Percentiles rank a stretch among this genome's conserved stretches.
These are phyloP conservation scores for Forbesichthys agassizii DNA, from an alignment of 2,113 vertebrate species.

Conservation along the genomic window DNA sequence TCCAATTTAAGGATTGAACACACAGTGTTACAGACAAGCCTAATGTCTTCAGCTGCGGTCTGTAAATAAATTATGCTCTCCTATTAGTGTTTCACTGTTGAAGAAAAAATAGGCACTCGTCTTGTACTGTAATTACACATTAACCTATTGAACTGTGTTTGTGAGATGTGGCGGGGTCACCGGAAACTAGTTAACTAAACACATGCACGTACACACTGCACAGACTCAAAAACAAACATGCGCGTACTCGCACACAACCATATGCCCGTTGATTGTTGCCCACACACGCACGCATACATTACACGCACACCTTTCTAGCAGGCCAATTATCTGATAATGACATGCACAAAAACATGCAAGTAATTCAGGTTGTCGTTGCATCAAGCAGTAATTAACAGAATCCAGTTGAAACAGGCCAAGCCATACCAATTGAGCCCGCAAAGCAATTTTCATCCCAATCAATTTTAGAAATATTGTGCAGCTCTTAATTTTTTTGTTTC, in stretches of 20 bases:
- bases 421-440: constrained; percentile 62
- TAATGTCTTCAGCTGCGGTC: constrained; percentile 25
- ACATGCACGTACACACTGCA: not conserved
- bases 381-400: constrained; percentile 74
- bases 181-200: constrained; percentile 46
- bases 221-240: not conserved
- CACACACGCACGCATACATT: not conserved
- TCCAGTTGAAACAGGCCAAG: constrained; percentile 72
- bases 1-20: constrained; percentile 39
- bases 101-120: constrained; percentile 36
- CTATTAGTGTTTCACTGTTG: constrained; percentile 30
- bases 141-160: constrained; percentile 46
- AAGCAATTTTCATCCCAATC: constrained; percentile 73
- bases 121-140: constrained; percentile 31
- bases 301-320: not conserved
- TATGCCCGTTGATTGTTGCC: not conserved
- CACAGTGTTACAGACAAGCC: constrained; percentile 17
- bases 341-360: constrained; percentile 63
- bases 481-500: constrained; percentile 29
- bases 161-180: constrained; percentile 32
- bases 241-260: not conserved
- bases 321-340: constrained; percentile 71
- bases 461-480: constrained; percentile 65
- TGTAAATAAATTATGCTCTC: constrained; percentile 41
- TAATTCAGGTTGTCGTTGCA: constrained; percentile 71